Percentiles rank a stretch among this genome's conserved stretches.
These are phyloP conservation scores for Neoascia interrupta DNA, from an alignment of 2,888 invertebrate genomes.

Conservation along the genomic window DNA sequence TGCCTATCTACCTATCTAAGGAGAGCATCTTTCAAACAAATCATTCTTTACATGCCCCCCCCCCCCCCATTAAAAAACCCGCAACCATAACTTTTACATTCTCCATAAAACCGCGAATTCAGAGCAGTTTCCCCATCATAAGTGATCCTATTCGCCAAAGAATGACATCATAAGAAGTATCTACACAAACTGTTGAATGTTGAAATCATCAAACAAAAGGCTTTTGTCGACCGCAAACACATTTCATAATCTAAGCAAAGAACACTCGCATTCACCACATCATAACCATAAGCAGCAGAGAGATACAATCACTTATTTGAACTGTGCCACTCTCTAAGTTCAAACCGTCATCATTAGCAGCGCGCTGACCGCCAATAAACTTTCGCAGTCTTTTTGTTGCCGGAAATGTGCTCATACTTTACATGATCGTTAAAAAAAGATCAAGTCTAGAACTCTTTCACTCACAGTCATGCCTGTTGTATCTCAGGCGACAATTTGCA, in stretches of 20 bases:
- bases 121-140: neutral
- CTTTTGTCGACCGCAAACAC: slow-evolving; percentile 15
- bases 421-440: slow-evolving; percentile 1
- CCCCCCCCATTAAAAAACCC: no score
- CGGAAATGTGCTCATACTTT: slow-evolving; percentile 41
- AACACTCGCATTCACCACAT: slow-evolving; percentile 7
- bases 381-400: slow-evolving; percentile 43
- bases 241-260: slow-evolving; percentile 9
- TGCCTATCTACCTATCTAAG: no score
- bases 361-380: slow-evolving; percentile 39
- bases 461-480: neutral
- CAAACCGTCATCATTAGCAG: slow-evolving; percentile 21
- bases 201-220: slow-evolving; percentile 13
- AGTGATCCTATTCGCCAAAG: slow-evolving; percentile 7
- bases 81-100: no score
- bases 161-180: slow-evolving; percentile 36
- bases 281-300: no score
- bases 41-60: no score
- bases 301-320: slow-evolving; percentile 24
- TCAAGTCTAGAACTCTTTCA: neutral
- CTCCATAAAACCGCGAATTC: neutral
- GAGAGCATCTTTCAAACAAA: no score
- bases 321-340: slow-evolving; percentile 4
- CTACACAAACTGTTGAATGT: slow-evolving; percentile 4
- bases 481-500: neutral